Conservation (phyloP, 2,888 invertebrate species). For the Portevinia maculata region DNA sequence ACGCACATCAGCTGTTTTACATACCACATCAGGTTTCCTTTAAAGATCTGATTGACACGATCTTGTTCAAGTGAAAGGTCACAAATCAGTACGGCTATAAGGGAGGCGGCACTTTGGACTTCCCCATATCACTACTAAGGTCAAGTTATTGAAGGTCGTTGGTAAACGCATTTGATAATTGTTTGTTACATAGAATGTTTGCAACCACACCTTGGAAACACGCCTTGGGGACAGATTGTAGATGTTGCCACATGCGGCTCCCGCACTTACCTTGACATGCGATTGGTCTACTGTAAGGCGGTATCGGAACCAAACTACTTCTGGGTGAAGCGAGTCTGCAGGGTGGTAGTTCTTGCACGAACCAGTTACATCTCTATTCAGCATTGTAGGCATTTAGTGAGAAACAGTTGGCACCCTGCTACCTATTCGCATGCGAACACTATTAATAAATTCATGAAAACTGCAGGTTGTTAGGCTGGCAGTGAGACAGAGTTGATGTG, state of each 20-base stretch:
- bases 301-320: constrained; percentile 41
- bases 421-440: constrained; percentile 35
- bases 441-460: constrained; percentile 25
- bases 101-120: constrained; percentile 30
- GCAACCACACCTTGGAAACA: constrained; percentile 28
- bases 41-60: constrained; percentile 28
- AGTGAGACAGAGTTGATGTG: constrained; percentile 14
- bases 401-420: constrained; percentile 15
- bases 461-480: background rate
- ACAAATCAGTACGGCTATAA: constrained; percentile 17
- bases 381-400: background rate
- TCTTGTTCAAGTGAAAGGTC: constrained; percentile 51
- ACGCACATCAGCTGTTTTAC: constrained; percentile 46
- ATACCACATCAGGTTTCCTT: constrained; percentile 60
- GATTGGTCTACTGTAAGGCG: constrained; percentile 18
- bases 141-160: constrained; percentile 38
- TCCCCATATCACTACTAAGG: constrained; percentile 64
- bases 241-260: constrained; percentile 22
- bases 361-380: constrained; percentile 29
- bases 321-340: constrained; percentile 24
- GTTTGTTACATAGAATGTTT: constrained; percentile 8
- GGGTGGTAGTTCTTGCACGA: constrained; percentile 46
- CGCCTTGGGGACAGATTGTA: constrained; percentile 18
- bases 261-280: constrained; percentile 57
- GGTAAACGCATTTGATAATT: constrained; percentile 1